These are phyloP conservation scores for Sarcophaga bullata DNA, from an alignment of 1,140 invertebrate genomes.

Conservation along the genomic window DNA sequence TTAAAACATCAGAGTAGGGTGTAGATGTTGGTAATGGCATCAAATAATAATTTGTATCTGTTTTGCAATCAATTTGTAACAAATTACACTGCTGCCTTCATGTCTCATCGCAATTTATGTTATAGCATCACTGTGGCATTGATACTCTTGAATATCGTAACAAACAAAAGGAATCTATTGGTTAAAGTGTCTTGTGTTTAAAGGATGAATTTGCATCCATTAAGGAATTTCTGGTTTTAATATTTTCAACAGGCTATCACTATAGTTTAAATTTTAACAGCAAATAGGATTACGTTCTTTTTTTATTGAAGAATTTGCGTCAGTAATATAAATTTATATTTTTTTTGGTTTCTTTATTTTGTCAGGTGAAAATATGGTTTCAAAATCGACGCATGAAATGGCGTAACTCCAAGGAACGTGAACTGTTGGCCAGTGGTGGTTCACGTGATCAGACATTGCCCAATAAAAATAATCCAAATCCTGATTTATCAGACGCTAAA, in stretches of 20 bases:
- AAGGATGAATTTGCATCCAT: background rate
- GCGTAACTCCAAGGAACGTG: constrained; percentile 96
- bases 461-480: constrained; percentile 97
- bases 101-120: too few relatives aligned
- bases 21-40: background rate
- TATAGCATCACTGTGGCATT: too few relatives aligned
- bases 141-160: too few relatives aligned
- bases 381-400: constrained; percentile 97
- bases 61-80: constrained; percentile 38
- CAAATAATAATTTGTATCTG: constrained; percentile 40
- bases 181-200: background rate
- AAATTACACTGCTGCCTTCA: constrained; percentile 4
- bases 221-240: constrained; percentile 16
- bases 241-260: background rate
- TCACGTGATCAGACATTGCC: constrained; percentile 94
- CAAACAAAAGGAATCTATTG: too few relatives aligned
- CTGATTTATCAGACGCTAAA: constrained; percentile 91
- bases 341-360: constrained; percentile 51
- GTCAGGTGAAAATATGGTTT: constrained; percentile 96
- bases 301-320: background rate
- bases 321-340: constrained; percentile 2
- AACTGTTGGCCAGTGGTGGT: constrained; percentile 90
- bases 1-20: background rate
- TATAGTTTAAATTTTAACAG: background rate
- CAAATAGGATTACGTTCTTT: background rate